A percentile compares a stretch with the other conserved stretches of the same genome.
phyloP scores from a whole-genome alignment of 2,888 invertebrate genomes.

The Drosophila yooni region DNA sequence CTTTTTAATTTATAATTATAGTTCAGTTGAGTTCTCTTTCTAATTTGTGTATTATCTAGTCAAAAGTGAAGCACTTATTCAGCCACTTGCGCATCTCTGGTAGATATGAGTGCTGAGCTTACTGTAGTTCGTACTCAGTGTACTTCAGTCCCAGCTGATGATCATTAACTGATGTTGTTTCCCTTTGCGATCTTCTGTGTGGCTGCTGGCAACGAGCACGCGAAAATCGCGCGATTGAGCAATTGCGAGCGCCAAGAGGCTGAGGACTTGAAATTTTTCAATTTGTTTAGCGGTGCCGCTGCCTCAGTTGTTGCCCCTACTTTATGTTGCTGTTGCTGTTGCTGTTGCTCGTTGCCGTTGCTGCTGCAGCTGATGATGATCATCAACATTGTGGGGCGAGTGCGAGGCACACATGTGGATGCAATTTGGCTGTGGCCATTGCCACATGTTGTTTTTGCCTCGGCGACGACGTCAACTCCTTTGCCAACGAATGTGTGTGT shows the following conservation, averaged over 20 bases:
- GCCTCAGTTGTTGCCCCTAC: slow-evolving; percentile 43
- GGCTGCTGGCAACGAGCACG: slow-evolving; percentile 57
- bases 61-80: background rate
- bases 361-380: slow-evolving; percentile 49
- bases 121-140: slow-evolving; percentile 38
- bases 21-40: background rate
- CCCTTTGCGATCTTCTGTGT: slow-evolving; percentile 36
- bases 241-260: slow-evolving; percentile 74
- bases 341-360: slow-evolving; percentile 30
- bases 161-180: slow-evolving; percentile 35
- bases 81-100: slow-evolving; percentile 47
- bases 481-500: slow-evolving; percentile 23
- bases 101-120: slow-evolving; percentile 27
- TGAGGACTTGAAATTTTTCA: slow-evolving; percentile 78
- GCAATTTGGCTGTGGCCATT: slow-evolving; percentile 74
- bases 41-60: background rate
- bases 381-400: slow-evolving; percentile 55
- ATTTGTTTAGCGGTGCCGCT: slow-evolving; percentile 66
- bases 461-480: slow-evolving; percentile 55
- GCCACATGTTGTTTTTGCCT: slow-evolving; percentile 75
- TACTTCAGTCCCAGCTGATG: slow-evolving; percentile 25
- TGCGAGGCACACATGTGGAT: slow-evolving; percentile 72
- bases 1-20: background rate
- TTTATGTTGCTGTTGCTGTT: slow-evolving; percentile 18
- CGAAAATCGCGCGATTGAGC: slow-evolving; percentile 74